Base-by-base conservation (phyloP, 2,113 vertebrate genomes). In the Octodon degus region DNA sequence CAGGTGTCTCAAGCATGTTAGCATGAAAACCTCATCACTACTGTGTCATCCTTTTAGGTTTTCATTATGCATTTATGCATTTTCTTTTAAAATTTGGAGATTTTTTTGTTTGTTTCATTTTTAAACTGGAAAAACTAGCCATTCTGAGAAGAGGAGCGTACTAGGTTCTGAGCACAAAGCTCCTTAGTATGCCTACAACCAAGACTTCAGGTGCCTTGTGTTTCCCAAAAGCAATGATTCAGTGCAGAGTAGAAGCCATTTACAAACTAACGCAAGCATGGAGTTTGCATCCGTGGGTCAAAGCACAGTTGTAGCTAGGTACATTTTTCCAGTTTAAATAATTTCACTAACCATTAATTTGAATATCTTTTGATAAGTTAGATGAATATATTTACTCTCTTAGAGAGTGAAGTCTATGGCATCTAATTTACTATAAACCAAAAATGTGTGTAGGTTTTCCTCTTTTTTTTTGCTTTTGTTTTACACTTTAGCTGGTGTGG, bases 1-100 rank as follows among this genome's bases (percentile, higher is more conserved):
- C 86, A 95, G 98, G 97, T 98, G 97, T 95, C 95, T 98, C 83
- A 83, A 96, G 96, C 63, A 97, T 97, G 96, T 96, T 93, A 97
- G 96, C 97, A 40, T 93, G 92, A 96, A 93, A 96, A 37, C 89
- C 3, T 93, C 92, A 90, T 30, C 86, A n/a, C 97, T 97, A 96
- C 90, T 87, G 79, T 79, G 77, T 97, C 82, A 60, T 97, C 53
- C 40, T 5, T 97, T 88, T 96, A 93, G 55, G 68, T 87, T 94
- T 96, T 95, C 80, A 87, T 17, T 34, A 25, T n/a, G 79, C 10
- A 91, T 94, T 96, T 95, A 92, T 97, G 83, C 37, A 53, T 91
- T 95, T 65, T 89, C 63, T 91, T 72, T 83, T 86, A 62, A 89
- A 89, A 91, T 94, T 93, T 83, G 77, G 37, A 95, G 30, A 24